These are phyloP conservation scores for Cyanoliseus patagonus DNA, from an alignment of 2,113 vertebrate species.

Conservation along the genomic window DNA sequence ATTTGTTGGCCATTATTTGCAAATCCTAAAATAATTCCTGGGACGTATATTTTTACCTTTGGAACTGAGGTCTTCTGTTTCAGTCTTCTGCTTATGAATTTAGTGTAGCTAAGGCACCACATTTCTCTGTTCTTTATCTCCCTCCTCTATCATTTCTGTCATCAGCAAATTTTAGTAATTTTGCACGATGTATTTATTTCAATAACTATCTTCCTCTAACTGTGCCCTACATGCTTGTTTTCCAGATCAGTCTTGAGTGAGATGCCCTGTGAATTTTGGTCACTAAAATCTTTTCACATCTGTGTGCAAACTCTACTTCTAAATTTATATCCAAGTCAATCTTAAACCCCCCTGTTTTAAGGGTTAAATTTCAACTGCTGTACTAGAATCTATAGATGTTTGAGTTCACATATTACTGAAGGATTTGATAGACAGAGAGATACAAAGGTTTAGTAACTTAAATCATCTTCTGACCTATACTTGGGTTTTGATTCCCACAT, in stretches of 20 bases:
- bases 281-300: not conserved
- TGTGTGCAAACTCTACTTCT: not conserved
- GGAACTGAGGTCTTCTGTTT: not conserved
- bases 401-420: constrained; percentile 47
- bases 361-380: constrained; percentile 46
- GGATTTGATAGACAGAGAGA: constrained; percentile 22
- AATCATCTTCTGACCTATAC: constrained; percentile 49
- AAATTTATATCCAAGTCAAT: constrained; percentile 5
- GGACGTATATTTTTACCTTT: not conserved
- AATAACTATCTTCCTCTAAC: not conserved
- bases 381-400: constrained; percentile 3
- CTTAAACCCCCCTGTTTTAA: constrained; percentile 6
- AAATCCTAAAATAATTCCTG: not conserved
- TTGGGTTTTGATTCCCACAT: constrained; percentile 43
- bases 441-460: constrained; percentile 47
- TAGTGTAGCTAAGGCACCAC: not conserved
- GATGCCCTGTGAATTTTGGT: constrained; percentile 31
- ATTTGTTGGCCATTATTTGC: not conserved
- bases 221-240: not conserved
- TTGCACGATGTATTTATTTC: not conserved
- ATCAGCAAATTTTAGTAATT: constrained; percentile 6
- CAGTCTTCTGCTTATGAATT: not conserved
- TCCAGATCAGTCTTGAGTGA: not conserved
- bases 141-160: not conserved
- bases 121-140: not conserved